Evolutionary conservation across 2,888 invertebrate genomes (phyloP).

Genomic region (Helobdella robusta): DNA sequence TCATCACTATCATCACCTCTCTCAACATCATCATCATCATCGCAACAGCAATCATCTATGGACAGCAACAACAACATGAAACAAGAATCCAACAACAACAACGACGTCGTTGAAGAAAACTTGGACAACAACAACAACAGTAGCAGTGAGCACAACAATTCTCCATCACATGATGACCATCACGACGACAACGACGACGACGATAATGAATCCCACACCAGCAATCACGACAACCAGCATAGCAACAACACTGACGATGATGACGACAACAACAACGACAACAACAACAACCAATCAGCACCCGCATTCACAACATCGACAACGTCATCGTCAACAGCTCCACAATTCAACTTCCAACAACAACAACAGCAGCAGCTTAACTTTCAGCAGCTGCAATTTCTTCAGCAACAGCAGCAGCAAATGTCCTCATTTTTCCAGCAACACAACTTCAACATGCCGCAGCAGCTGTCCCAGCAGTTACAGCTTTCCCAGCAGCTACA

Average conservation of each 20-base stretch:
- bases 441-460: background rate
- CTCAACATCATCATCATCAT: constrained; percentile 6
- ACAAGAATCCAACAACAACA: background rate
- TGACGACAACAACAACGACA: constrained; percentile 11
- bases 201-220: no score
- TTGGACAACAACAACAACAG: constrained; percentile 8
- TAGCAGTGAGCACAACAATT: background rate
- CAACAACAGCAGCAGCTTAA: background rate
- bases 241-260: no score
- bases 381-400: background rate
- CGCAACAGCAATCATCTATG: background rate
- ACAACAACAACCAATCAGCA: background rate
- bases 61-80: background rate
- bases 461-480: background rate
- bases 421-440: background rate
- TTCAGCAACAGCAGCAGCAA: background rate
- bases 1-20: constrained; percentile 1
- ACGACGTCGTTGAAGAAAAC: background rate
- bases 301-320: no score
- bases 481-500: background rate
- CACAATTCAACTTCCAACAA: background rate
- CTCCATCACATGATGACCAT: constrained; percentile 12
- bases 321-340: constrained; percentile 5
- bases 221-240: no score
- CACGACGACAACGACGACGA: constrained; percentile 3